Evolutionary conservation across 2,113 vertebrate genomes (phyloP).

Genomic region (Maylandia zebra): DNA sequence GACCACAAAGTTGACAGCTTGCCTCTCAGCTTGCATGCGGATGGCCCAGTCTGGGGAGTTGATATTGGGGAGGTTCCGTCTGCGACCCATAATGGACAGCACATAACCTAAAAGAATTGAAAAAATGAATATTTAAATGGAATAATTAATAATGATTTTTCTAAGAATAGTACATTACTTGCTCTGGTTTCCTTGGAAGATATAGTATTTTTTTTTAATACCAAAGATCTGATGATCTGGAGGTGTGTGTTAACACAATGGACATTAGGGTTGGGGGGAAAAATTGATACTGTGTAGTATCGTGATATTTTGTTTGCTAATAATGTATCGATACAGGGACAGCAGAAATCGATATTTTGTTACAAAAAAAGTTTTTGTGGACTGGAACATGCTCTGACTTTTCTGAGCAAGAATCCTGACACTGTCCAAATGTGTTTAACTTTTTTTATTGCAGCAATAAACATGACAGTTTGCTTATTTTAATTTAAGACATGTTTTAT

Average conservation of each 20-base stretch:
- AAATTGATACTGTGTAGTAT: no score
- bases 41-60: conserved; percentile 67
- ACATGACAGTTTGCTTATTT: no score
- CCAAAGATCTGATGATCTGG: not conserved
- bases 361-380: no score
- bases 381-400: no score
- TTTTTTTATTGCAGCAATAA: no score
- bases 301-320: no score
- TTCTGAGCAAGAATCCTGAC: no score
- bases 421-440: no score
- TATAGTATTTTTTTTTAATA: not conserved
- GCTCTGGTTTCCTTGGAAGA: not conserved
- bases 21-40: conserved; percentile 84
- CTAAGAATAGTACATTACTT: not conserved
- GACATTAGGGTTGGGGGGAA: not conserved
- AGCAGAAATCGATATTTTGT: no score
- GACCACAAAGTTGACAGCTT: conserved; percentile 91
- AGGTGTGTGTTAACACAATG: not conserved
- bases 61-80: conserved; percentile 77
- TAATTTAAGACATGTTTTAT: no score
- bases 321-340: no score
- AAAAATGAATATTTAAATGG: not conserved
- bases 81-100: conserved; percentile 84
- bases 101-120: conserved; percentile 71
- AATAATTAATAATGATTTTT: not conserved